Percentiles rank a stretch among this genome's conserved stretches.
Conservation (phyloP, 2,888 invertebrate genomes). For the Tachina grossa region DNA sequence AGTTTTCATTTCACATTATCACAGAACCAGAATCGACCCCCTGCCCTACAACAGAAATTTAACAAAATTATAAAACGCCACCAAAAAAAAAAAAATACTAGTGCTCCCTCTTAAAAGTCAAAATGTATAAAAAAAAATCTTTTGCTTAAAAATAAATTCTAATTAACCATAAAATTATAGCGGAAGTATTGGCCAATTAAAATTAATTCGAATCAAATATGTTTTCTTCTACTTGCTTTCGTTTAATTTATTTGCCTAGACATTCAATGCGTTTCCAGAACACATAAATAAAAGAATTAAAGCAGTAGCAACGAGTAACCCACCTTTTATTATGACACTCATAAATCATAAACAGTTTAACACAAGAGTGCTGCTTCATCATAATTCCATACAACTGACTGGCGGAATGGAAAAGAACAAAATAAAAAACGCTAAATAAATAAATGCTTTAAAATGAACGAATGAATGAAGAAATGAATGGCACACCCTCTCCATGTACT, state of each 20-base stretch:
- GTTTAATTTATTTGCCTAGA: constrained; percentile 43
- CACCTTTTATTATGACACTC: constrained; percentile 68
- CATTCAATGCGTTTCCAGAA: constrained; percentile 59
- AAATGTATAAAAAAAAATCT: constrained; percentile 36
- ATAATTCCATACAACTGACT: constrained; percentile 42
- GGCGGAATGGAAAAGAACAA: constrained; percentile 21
- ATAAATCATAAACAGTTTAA: constrained; percentile 71
- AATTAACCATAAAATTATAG: constrained; percentile 62
- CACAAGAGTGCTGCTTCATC: constrained; percentile 52
- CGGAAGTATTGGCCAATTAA: constrained; percentile 68
- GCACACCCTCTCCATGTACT: constrained; percentile 50
- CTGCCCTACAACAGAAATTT: background rate
- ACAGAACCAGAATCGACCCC: too few relatives aligned
- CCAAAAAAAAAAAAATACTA: background rate
- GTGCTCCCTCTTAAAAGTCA: background rate
- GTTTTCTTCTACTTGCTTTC: background rate
- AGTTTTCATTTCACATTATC: too few relatives aligned
- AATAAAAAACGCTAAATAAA: constrained; percentile 1
- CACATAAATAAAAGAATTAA: constrained; percentile 62
- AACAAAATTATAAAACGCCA: background rate
- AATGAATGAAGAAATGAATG: constrained; percentile 51
- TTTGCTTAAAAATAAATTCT: constrained; percentile 30
- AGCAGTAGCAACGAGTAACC: constrained; percentile 45
- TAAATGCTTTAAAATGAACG: constrained; percentile 31
- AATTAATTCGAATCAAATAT: constrained; percentile 66